Conservation (phyloP, 2,888 invertebrate genomes). For the Heterodera filipjevi region DNA sequence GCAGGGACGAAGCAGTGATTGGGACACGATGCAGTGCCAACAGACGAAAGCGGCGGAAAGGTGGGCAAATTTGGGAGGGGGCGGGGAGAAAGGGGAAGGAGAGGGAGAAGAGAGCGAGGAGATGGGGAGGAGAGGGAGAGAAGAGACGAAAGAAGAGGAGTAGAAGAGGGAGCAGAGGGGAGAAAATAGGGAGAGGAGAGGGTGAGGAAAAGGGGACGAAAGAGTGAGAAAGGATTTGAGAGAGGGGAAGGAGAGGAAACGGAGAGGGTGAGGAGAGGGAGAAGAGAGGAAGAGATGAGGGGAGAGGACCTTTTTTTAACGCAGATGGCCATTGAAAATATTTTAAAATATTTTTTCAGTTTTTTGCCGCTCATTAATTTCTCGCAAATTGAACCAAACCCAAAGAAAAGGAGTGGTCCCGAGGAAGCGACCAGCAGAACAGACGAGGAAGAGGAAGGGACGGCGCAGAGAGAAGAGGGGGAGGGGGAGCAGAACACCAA, state of each 20-base stretch:
- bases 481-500: too few relatives aligned
- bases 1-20: not conserved
- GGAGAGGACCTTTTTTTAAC: not conserved
- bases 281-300: too few relatives aligned
- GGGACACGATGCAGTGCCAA: not conserved
- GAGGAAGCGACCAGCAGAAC: not conserved
- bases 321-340: not conserved
- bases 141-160: not conserved
- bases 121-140: not conserved
- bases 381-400: not conserved
- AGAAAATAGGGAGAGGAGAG: too few relatives aligned
- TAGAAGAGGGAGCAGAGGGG: not conserved
- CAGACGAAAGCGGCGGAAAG: not conserved
- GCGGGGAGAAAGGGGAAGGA: too few relatives aligned
- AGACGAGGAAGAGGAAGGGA: not conserved
- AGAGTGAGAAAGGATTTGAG: not conserved
- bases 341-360: not conserved
- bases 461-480: not conserved
- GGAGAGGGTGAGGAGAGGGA: too few relatives aligned
- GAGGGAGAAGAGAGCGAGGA: too few relatives aligned
- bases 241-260: not conserved
- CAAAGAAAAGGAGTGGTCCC: not conserved
- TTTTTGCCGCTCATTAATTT: not conserved
- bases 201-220: not conserved
- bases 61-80: too few relatives aligned